These are phyloP conservation scores for Tachuris rubrigastra DNA, from an alignment of 2,113 vertebrate genomes.

Conservation along the genomic window DNA sequence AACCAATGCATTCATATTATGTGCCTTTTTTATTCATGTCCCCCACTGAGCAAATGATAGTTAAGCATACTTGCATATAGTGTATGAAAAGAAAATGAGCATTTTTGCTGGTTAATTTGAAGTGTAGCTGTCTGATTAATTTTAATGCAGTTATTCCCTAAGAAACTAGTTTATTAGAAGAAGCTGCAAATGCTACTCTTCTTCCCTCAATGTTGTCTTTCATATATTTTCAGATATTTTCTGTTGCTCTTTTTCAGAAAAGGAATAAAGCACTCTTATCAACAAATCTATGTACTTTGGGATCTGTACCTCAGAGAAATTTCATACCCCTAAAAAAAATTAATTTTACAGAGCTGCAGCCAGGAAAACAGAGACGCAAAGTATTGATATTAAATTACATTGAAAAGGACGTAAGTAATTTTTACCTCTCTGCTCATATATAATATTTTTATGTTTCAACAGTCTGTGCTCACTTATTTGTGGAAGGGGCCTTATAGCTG, in stretches of 20 bases:
- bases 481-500: background rate
- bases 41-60: background rate
- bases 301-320: background rate
- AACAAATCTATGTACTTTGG: conserved; percentile 27
- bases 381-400: conserved; percentile 45
- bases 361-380: conserved; percentile 30
- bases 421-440: conserved; percentile 51
- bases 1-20: background rate
- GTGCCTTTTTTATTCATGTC: background rate
- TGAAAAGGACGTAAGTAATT: conserved; percentile 38
- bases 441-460: conserved; percentile 51
- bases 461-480: background rate
- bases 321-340: conserved; percentile 35
- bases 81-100: conserved; percentile 30
- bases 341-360: conserved; percentile 21
- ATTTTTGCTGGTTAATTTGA: conserved; percentile 53
- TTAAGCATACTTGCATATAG: background rate
- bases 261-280: conserved; percentile 53
- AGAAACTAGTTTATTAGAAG: conserved; percentile 25
- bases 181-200: background rate
- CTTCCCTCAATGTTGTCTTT: conserved; percentile 1
- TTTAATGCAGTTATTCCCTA: background rate
- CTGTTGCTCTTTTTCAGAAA: conserved; percentile 26
- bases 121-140: conserved; percentile 49
- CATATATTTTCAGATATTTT: conserved; percentile 30